These are phyloP conservation scores for Itoplectis maculator DNA, from an alignment of 2,888 invertebrate species.

Conservation along the genomic window DNA sequence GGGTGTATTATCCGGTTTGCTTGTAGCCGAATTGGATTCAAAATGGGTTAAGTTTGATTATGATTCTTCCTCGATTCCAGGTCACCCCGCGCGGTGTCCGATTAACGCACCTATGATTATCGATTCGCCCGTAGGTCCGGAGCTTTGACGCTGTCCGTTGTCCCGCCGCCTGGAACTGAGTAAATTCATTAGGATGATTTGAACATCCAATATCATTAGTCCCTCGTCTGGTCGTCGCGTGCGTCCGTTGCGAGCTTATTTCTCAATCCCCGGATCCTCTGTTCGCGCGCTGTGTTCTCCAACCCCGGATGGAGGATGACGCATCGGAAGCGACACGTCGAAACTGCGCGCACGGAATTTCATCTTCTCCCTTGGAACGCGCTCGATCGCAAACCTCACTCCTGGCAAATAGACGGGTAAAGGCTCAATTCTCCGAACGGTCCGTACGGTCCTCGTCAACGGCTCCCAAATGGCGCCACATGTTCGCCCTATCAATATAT, in stretches of 20 bases:
- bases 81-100: not conserved
- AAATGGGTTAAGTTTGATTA: constrained; percentile 23
- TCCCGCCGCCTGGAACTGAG: not conserved
- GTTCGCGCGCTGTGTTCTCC: not conserved
- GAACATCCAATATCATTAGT: constrained; percentile 32
- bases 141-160: not conserved
- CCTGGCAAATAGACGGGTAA: not conserved
- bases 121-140: constrained; percentile 17
- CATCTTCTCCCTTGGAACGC: constrained; percentile 4
- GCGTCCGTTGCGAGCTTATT: not conserved
- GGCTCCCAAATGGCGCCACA: too few relatives aligned
- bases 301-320: not conserved
- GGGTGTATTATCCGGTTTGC: constrained; percentile 1
- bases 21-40: constrained; percentile 5
- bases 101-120: constrained; percentile 43
- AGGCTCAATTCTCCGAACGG: constrained; percentile 2
- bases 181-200: constrained; percentile 47
- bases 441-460: too few relatives aligned
- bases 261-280: constrained; percentile 13
- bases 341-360: not conserved
- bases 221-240: constrained; percentile 6
- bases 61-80: constrained; percentile 25
- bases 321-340: not conserved
- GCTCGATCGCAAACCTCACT: not conserved
- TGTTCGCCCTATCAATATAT: too few relatives aligned